Evolutionary conservation across 2,888 invertebrate species (phyloP).

Genomic region (Amblyjoppa fuscipennis): DNA sequence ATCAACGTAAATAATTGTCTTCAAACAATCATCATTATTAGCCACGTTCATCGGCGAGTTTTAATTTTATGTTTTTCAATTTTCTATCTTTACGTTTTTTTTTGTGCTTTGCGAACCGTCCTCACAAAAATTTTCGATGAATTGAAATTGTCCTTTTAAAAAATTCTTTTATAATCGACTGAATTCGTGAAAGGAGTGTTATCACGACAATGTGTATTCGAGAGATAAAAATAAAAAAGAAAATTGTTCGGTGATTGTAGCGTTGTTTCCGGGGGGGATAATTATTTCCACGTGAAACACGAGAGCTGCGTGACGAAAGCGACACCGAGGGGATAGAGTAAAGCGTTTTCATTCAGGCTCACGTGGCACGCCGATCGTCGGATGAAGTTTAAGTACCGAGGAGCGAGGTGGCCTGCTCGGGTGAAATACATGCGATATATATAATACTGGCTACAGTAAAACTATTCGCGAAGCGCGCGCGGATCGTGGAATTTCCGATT

Average conservation of each 20-base stretch:
- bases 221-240: background rate
- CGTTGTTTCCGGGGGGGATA: background rate
- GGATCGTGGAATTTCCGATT: conserved; percentile 66
- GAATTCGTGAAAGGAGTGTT: conserved; percentile 47
- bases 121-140: background rate
- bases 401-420: conserved; percentile 20
- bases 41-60: conserved; percentile 28
- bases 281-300: conserved; percentile 27
- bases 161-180: background rate
- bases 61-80: background rate
- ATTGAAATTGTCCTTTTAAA: background rate
- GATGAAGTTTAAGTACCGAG: conserved; percentile 66
- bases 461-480: conserved; percentile 49
- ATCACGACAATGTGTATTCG: conserved; percentile 15
- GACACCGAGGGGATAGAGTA: conserved; percentile 20
- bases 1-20: background rate
- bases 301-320: background rate
- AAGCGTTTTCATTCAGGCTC: conserved; percentile 65
- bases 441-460: conserved; percentile 46
- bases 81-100: background rate
- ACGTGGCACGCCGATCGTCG: conserved; percentile 65
- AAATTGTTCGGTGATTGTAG: background rate
- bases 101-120: background rate
- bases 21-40: background rate
- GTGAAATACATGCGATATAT: conserved; percentile 33